phyloP scores from a whole-genome alignment of 2,888 invertebrate species.

The Creontiades dilutus region DNA sequence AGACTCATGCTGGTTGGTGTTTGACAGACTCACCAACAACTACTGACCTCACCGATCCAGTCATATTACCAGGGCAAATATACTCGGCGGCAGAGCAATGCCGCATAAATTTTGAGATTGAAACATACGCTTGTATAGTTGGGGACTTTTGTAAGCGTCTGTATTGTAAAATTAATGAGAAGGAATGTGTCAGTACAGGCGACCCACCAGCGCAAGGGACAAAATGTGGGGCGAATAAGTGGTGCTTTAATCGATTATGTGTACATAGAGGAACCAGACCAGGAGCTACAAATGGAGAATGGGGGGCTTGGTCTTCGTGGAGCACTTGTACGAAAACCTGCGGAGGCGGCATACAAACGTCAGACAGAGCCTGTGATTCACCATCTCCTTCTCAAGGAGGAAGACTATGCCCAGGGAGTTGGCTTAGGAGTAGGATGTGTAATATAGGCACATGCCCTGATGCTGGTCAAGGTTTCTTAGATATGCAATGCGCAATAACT shows the following conservation, averaged over 20 bases:
- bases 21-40: slow-evolving; percentile 71
- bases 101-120: slow-evolving; percentile 73
- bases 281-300: slow-evolving; percentile 83
- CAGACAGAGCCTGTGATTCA: slow-evolving; percentile 86
- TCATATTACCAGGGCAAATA: slow-evolving; percentile 76
- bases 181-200: slow-evolving; percentile 80
- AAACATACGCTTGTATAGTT: slow-evolving; percentile 71
- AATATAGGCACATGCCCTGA: slow-evolving; percentile 86
- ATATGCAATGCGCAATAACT: slow-evolving; percentile 83
- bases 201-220: slow-evolving; percentile 85
- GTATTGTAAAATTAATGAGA: slow-evolving; percentile 80
- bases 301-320: slow-evolving; percentile 84
- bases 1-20: slow-evolving; percentile 72
- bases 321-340: slow-evolving; percentile 87
- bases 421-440: slow-evolving; percentile 88
- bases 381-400: slow-evolving; percentile 86
- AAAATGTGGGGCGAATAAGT: slow-evolving; percentile 82
- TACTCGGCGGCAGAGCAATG: slow-evolving; percentile 74
- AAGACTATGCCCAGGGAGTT: slow-evolving; percentile 87
- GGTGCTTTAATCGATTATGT: slow-evolving; percentile 84
- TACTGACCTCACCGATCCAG: slow-evolving; percentile 78
- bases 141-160: slow-evolving; percentile 79
- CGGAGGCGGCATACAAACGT: slow-evolving; percentile 89
- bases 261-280: slow-evolving; percentile 83
- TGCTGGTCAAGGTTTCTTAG: slow-evolving; percentile 85